A percentile compares a stretch with the other conserved stretches of the same genome.
These are phyloP conservation scores for Cephus runcator DNA, from an alignment of 2,888 invertebrate genomes.

Conservation along the genomic window DNA sequence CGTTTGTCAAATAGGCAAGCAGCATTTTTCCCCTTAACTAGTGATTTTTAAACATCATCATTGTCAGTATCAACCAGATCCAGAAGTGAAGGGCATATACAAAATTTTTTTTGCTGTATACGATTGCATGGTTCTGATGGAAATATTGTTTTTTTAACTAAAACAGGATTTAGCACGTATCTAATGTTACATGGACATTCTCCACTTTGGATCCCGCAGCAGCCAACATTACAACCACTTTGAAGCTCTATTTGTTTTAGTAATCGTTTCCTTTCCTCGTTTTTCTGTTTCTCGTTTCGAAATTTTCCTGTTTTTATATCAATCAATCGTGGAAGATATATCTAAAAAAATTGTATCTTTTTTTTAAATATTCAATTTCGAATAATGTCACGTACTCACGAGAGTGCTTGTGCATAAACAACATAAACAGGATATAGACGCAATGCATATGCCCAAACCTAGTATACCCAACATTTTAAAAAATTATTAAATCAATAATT, in stretches of 20 bases:
- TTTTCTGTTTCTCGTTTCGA: background rate
- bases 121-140: background rate
- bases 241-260: no score
- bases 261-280: constrained; percentile 1
- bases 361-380: background rate
- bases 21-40: no score
- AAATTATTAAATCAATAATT: background rate
- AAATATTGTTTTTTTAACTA: constrained; percentile 6
- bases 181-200: constrained; percentile 20
- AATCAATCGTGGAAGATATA: constrained; percentile 16
- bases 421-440: constrained; percentile 30
- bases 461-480: constrained; percentile 24
- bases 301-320: constrained; percentile 13
- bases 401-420: constrained; percentile 25
- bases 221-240: no score
- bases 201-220: constrained; percentile 10
- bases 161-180: constrained; percentile 21
- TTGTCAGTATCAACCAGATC: constrained; percentile 23
- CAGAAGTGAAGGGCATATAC: constrained; percentile 23
- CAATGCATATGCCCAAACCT: constrained; percentile 24
- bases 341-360: constrained; percentile 5
- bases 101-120: constrained; percentile 1
- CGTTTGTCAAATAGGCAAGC: no score
- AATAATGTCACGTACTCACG: constrained; percentile 15
- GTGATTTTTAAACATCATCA: constrained; percentile 8